A percentile compares a stretch with the other conserved stretches of the same genome.
These are phyloP conservation scores for Morbakka virulenta DNA, from an alignment of 30 jellyfish, hydroid and myxozoan genomes.

Conservation along the genomic window DNA sequence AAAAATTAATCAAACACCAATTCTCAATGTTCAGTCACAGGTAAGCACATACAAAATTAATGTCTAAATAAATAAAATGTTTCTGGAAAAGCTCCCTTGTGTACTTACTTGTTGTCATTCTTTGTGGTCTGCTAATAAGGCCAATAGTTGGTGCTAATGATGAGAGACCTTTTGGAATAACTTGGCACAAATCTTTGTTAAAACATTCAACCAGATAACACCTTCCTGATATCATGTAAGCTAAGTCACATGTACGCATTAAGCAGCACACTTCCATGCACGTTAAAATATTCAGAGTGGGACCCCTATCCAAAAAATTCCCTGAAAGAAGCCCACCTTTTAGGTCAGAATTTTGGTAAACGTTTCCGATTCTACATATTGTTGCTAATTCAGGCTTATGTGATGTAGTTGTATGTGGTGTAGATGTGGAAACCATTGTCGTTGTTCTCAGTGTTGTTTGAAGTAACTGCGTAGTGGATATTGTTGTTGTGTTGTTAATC, in stretches of 20 bases:
- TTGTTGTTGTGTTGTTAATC: background rate
- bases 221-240: constrained; percentile 87
- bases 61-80: background rate
- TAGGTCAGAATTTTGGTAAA: constrained; percentile 67
- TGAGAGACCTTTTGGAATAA: constrained; percentile 80
- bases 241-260: constrained; percentile 83
- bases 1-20: too few relatives aligned
- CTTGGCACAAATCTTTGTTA: constrained; percentile 68
- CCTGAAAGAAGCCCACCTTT: constrained; percentile 94
- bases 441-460: constrained; percentile 18
- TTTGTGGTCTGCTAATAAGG: constrained; percentile 75
- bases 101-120: constrained; percentile 40
- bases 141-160: constrained; percentile 86
- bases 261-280: constrained; percentile 94
- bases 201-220: constrained; percentile 91
- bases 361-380: constrained; percentile 71
- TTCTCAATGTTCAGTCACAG: too few relatives aligned
- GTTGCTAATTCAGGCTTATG: constrained; percentile 41
- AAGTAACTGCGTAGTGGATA: background rate
- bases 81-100: background rate
- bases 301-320: constrained; percentile 84
- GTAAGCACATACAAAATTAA: too few relatives aligned
- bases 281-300: constrained; percentile 48
- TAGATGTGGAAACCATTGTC: constrained; percentile 18
- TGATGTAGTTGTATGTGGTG: constrained; percentile 31